Evolutionary conservation across 2,797 vertebrate genomes (phyloP), one percentile per base, ranked within the genome.

Genomic region (Hylomyscus alleni): DNA sequence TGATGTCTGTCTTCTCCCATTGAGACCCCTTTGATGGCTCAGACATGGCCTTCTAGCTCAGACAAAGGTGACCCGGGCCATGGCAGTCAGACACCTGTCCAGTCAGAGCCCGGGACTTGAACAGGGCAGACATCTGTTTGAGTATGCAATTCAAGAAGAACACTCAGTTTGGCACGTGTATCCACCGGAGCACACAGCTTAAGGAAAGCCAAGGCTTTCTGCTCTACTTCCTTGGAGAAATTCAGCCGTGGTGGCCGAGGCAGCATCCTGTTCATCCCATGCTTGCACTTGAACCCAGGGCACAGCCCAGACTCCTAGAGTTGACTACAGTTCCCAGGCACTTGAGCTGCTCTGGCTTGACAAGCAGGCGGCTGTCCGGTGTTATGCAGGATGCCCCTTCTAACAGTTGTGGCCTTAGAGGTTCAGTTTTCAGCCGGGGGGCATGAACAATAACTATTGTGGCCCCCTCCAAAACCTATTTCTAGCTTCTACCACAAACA

Each of bases 11-110:
- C 91, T 96, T 97, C 93, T 91, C 73, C 54, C 94, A 89, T 40
- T 80, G 93, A 94, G 80, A 89, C 75, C 17, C 90, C 96, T 94
- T 97, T 98, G 90, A 88, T 96, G 96, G 93, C 80, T 96, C 91
- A 97, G 96, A 96, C 22, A 37, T 95, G 91, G 90, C 87, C 94
- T 78, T 90, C 89, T 58, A 81, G 89, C 60, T 90, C 93, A 97
- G 95, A 97, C 95, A 97, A 95, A 97, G 92, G 91, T 97, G 95
- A 90, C 94, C 0, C 6, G 1, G 83, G 75, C 52, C 0, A 9
- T 50, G 14, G 81, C 20, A 22, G 69, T 65, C 8, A 31, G 94
- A 89, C 96, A 96, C 96, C 97, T 88, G 94, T 92, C 14, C 19
- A 91, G 75, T 75, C 80, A 65, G 56, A 56, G 50, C 76, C 93